Conservation (phyloP, 2,797 vertebrate genomes). For the Urocyon cinereoargenteus region DNA sequence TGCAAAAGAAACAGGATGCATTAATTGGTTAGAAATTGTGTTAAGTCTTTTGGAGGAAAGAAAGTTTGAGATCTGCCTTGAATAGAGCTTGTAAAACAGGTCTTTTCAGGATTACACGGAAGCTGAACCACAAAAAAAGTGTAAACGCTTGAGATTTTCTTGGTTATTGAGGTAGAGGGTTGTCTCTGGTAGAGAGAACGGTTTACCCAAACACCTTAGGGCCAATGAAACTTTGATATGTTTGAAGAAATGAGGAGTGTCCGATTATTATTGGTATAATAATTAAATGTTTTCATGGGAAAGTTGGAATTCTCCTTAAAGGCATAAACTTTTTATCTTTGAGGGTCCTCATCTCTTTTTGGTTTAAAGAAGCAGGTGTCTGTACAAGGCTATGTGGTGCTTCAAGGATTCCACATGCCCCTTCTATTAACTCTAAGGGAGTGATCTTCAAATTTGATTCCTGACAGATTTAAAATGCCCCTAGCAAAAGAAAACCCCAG, state of each 20-base stretch:
- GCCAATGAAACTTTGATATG: background rate
- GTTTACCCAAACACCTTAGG: background rate
- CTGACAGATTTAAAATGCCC: slow-evolving; percentile 60
- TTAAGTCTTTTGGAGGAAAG: background rate
- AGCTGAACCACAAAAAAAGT: background rate
- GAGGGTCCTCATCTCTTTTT: background rate
- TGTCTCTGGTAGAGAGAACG: background rate
- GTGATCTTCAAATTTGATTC: slow-evolving; percentile 57
- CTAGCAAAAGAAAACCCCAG: slow-evolving; percentile 36
- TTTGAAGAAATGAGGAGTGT: background rate
- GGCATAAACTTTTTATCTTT: background rate
- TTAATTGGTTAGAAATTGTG: background rate
- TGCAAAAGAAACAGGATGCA: background rate
- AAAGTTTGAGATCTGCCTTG: background rate
- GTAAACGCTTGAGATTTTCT: accelerated
- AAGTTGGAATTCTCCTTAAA: slow-evolving; percentile 24
- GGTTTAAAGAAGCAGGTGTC: background rate
- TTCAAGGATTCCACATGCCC: background rate
- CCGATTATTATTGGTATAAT: background rate
- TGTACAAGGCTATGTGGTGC: background rate
- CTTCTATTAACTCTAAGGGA: background rate
- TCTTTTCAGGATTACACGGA: background rate
- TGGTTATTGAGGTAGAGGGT: background rate
- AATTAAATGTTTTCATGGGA: background rate
- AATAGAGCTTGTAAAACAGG: background rate